These are phyloP conservation scores for Notarius lentiginosus DNA, from an alignment of 2,113 vertebrate genomes.

Conservation along the genomic window DNA sequence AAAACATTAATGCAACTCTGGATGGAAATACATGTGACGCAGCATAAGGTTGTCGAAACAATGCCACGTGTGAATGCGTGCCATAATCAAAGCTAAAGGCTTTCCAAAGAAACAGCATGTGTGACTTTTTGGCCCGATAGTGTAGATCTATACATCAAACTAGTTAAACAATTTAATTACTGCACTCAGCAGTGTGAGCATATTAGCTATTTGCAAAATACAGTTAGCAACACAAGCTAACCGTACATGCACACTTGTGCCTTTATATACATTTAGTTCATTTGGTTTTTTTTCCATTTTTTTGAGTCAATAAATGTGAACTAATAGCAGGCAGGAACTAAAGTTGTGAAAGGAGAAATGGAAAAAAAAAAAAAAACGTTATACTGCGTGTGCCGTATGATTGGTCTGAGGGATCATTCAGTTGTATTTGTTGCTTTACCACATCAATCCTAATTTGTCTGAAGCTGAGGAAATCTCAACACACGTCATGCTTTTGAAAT, in stretches of 20 bases:
- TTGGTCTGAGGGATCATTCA: not conserved
- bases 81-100: too few species aligned
- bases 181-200: not conserved
- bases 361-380: not conserved
- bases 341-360: not conserved
- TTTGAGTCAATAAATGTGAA: too few species aligned
- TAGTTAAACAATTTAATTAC: too few species aligned
- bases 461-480: not conserved
- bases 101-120: too few species aligned
- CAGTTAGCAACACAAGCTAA: not conserved
- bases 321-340: not conserved
- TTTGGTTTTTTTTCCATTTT: not conserved
- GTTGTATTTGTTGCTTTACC: too few species aligned
- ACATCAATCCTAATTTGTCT: not conserved
- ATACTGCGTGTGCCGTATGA: not conserved
- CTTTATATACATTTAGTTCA: not conserved
- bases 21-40: too few species aligned
- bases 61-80: too few species aligned
- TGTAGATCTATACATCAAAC: too few species aligned
- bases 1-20: too few species aligned
- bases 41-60: too few species aligned
- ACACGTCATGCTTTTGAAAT: not conserved
- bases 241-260: not conserved
- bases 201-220: not conserved
- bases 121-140: too few species aligned